Base-by-base conservation (phyloP, 2,888 invertebrate genomes). In the Erebia epiphron region DNA sequence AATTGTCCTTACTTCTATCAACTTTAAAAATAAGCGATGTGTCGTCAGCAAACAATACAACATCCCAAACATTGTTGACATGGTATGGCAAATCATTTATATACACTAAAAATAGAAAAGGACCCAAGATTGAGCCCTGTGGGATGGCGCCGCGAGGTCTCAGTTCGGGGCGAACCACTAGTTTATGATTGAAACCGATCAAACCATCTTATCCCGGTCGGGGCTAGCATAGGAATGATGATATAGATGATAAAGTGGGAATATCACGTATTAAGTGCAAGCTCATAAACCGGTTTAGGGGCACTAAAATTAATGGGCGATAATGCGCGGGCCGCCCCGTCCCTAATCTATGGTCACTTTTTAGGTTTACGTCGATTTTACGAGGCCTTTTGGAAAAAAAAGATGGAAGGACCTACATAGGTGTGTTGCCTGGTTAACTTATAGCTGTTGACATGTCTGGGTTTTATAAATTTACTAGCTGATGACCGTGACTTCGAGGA, bases 231-330 rank as follows among this genome's bases (percentile, higher is more conserved):
- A 10, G n/a, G 18, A 10, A 35, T 49, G 62, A 49, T 62, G 54
- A 10, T 49, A 18, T 66, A 41, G 49, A 56, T 58, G 43, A 61
- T 49, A 57, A 66, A 70, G 61, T 52, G 67, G 63, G n/a, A 3
- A 50, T 67, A 63, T 49, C 16, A 58, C 26, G 61, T 73, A 75
- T 76, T 75, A 75, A 75, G 71, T 73, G 66, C 54, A 71, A 69
- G 75, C 70, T 72, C 78, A 74, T 79, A 79, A 79, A 79, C 61
- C 73, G 68, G 73, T 76, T 75, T 74, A 71, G 69, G 69, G 76
- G 58, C 71, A 73, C 76, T 77, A 78, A 80, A 75, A 78, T 79
- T 78, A 79, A 80, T 80, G 80, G 79, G 71, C 79, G 74, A 71
- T 78, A 78, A 77, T 78, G 74, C 72, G 72, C 54, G 63, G 41